phyloP scores from a whole-genome alignment of 2,113 vertebrate genomes.

The Motacilla alba region DNA sequence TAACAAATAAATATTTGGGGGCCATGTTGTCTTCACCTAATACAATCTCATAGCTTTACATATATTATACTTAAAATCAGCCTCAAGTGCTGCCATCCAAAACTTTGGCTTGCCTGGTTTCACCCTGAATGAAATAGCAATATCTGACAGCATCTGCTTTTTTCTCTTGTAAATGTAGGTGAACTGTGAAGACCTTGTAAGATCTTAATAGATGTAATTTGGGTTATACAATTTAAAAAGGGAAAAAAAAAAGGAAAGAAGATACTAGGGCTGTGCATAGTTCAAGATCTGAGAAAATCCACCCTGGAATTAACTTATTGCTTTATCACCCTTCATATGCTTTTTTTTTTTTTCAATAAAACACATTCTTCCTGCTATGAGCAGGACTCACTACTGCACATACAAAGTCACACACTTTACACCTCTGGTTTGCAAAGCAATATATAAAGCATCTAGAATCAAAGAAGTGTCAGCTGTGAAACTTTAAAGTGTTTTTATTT shows the following conservation, averaged over 20 bases:
- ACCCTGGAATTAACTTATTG: constrained; percentile 59
- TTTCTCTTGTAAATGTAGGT: background rate
- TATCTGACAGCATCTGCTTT: background rate
- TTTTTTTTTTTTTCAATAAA: constrained; percentile 41
- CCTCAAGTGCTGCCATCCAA: background rate
- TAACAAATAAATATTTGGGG: background rate
- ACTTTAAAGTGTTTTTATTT: background rate
- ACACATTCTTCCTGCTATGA: background rate
- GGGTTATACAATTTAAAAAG: background rate
- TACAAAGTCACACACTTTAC: background rate
- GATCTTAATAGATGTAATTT: constrained; percentile 50
- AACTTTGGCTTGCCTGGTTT: constrained; percentile 10
- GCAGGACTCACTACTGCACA: background rate
- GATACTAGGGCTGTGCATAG: background rate
- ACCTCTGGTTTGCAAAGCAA: background rate
- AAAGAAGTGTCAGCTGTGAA: background rate
- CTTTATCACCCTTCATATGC: constrained; percentile 11
- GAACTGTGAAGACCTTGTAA: constrained; percentile 60
- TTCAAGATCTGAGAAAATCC: constrained; percentile 49
- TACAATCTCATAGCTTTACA: background rate
- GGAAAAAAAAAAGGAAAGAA: background rate
- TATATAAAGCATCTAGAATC: background rate
- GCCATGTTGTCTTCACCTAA: background rate
- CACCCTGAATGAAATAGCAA: background rate
- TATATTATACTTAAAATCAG: background rate